phyloP scores from a whole-genome alignment of 2,797 vertebrate genomes.

The Uromys caudimaculatus region DNA sequence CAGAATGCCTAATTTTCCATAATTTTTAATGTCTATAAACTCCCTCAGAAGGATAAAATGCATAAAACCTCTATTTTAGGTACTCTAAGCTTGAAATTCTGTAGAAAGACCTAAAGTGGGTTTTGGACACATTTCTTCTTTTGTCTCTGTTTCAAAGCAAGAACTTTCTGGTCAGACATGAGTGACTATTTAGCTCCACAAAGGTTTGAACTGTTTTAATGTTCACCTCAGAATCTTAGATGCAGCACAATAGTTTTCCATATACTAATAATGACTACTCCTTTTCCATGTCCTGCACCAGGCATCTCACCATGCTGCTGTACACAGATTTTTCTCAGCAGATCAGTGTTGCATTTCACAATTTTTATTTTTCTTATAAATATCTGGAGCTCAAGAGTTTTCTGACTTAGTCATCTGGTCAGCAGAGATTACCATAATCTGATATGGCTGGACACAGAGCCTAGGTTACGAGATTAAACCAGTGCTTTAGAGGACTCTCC shows the following conservation, averaged over 20 bases:
- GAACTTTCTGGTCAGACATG: background rate
- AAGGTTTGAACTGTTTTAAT: slow-evolving; percentile 46
- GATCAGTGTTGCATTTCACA: background rate
- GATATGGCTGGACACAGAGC: background rate
- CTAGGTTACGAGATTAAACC: background rate
- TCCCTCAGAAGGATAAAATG: background rate
- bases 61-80: background rate
- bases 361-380: background rate
- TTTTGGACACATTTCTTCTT: background rate
- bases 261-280: background rate
- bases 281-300: background rate
- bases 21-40: background rate
- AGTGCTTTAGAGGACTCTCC: background rate
- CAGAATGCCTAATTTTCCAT: background rate
- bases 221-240: slow-evolving; percentile 28
- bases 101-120: slow-evolving; percentile 6
- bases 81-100: slow-evolving; percentile 47
- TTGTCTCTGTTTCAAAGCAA: slow-evolving; percentile 24
- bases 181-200: background rate
- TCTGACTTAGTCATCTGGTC: background rate
- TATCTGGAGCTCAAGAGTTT: background rate
- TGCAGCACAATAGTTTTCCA: background rate
- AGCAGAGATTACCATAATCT: background rate
- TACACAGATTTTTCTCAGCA: background rate
- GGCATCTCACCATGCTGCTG: background rate